Conservation (phyloP, 2,888 invertebrate genomes). For the Resseliella maxima region DNA sequence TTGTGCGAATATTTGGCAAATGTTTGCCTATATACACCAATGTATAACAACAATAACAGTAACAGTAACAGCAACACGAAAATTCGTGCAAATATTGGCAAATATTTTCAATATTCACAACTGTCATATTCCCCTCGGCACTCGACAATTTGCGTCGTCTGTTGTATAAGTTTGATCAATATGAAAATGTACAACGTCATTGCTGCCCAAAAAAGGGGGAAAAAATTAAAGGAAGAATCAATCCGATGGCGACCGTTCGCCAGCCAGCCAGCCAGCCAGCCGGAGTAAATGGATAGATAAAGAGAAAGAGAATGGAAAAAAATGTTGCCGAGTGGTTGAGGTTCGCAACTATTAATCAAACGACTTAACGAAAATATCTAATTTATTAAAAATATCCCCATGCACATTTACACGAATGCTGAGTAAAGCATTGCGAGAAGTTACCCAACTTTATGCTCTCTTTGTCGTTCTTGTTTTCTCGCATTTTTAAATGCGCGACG, state of each 20-base stretch:
- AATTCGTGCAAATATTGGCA: background rate
- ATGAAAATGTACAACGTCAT: conserved; percentile 22
- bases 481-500: background rate
- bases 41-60: no score
- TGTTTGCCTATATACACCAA: no score
- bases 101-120: background rate
- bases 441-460: background rate
- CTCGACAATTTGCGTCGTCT: background rate
- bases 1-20: no score
- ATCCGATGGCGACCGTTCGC: background rate
- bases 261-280: background rate
- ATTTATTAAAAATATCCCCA: conserved; percentile 33
- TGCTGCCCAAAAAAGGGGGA: background rate
- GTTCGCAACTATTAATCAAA: conserved; percentile 23
- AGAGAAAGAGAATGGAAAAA: background rate
- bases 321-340: background rate
- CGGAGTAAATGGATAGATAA: background rate
- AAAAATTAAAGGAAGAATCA: background rate
- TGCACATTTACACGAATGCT: background rate
- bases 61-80: no score
- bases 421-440: background rate
- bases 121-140: no score
- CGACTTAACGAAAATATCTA: conserved; percentile 38
- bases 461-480: background rate
- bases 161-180: conserved; percentile 8